Evolutionary conservation across 2,113 vertebrate species (phyloP).

Genomic region (Chloebia gouldiae): DNA sequence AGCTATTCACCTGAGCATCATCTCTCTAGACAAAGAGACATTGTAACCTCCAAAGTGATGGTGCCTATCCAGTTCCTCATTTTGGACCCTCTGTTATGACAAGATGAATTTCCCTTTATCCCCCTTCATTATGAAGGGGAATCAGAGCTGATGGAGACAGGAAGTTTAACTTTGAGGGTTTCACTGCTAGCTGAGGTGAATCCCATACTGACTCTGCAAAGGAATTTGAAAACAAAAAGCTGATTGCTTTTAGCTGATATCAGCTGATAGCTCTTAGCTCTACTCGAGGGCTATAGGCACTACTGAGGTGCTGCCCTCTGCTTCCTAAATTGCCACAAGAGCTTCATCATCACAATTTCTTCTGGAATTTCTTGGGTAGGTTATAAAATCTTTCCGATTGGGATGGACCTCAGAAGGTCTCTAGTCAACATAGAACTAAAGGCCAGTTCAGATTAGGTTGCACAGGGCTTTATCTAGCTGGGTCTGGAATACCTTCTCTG

Average conservation of each 20-base stretch:
- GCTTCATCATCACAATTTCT: background rate
- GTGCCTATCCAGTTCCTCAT: background rate
- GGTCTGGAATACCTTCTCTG: background rate
- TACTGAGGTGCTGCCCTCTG: background rate
- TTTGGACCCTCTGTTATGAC: background rate
- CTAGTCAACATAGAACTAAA: background rate
- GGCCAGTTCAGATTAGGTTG: background rate
- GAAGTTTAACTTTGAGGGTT: background rate
- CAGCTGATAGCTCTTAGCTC: background rate
- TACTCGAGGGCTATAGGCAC: background rate
- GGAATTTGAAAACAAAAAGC: background rate
- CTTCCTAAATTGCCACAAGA: background rate
- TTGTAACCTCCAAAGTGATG: background rate
- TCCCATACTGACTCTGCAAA: background rate
- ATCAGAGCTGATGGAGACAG: background rate
- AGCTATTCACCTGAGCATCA: background rate
- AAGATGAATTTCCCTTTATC: background rate
- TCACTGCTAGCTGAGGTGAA: background rate
- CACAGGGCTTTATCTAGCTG: background rate
- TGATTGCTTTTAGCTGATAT: too few species aligned
- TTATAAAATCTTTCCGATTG: background rate
- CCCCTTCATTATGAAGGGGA: background rate
- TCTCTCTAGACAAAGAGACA: background rate
- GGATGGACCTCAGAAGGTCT: background rate
- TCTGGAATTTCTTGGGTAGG: background rate